These are phyloP conservation scores for Myotis lucifugus DNA, from an alignment of 2,113 vertebrate species.

Conservation along the genomic window DNA sequence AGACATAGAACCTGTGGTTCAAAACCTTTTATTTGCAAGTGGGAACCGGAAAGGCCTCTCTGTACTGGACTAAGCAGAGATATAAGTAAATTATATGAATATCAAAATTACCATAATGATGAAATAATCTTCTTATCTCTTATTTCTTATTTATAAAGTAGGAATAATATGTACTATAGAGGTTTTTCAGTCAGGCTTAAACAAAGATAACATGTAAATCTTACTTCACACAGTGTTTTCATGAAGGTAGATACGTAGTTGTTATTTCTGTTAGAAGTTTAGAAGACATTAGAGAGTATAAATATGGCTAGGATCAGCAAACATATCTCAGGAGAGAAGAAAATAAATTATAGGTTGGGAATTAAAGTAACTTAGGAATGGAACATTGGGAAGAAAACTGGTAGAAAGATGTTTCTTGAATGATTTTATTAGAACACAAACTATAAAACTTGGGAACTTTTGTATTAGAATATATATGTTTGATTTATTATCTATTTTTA, in stretches of 20 bases:
- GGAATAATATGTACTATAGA: not conserved
- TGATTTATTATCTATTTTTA: not conserved
- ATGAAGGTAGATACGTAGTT: not conserved
- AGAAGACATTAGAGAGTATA: not conserved
- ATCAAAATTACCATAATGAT: not conserved
- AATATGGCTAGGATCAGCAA: not conserved
- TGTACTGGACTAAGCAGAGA: not conserved
- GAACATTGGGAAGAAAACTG: not conserved
- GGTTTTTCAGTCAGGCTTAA: not conserved
- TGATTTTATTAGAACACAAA: constrained; percentile 8
- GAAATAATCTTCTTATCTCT: not conserved
- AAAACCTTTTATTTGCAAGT: constrained; percentile 11
- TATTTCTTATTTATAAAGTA: constrained; percentile 31
- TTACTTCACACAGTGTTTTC: not conserved
- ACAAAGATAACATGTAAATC: not conserved
- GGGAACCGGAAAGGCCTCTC: not conserved
- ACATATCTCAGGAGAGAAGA: not conserved
- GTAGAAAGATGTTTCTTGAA: not conserved
- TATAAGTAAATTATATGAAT: not conserved
- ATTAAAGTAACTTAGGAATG: not conserved
- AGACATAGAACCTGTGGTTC: not conserved
- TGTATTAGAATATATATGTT: not conserved
- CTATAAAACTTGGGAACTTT: not conserved
- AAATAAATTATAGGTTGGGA: not conserved
- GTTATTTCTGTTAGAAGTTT: not conserved